phyloP scores from a whole-genome alignment of 2,797 vertebrate genomes.

The Tenualosa thibaudeaui region DNA sequence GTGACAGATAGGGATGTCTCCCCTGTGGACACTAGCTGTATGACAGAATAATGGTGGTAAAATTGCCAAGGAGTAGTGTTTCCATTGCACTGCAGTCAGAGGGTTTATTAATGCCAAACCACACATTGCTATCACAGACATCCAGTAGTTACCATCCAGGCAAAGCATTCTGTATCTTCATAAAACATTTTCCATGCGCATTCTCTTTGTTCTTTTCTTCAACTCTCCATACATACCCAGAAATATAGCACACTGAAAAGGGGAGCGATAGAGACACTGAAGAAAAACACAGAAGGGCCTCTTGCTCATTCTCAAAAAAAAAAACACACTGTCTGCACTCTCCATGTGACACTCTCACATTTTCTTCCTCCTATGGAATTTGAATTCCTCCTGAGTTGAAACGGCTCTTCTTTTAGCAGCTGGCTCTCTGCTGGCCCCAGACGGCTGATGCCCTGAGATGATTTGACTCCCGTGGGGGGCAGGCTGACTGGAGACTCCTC shows the following conservation, averaged over 20 bases:
- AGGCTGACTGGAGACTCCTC: slow-evolving; percentile 49
- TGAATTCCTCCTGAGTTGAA: background rate
- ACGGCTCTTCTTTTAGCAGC: background rate
- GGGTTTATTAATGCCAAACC: background rate
- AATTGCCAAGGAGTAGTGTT: background rate
- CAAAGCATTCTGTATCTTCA: background rate
- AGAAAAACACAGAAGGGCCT: slow-evolving; percentile 6
- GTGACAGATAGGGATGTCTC: background rate
- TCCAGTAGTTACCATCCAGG: background rate
- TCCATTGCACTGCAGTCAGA: background rate
- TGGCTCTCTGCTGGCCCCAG: background rate
- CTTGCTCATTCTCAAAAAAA: background rate
- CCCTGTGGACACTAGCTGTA: background rate
- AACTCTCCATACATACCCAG: background rate
- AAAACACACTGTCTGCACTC: too few species aligned
- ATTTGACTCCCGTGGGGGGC: slow-evolving; percentile 39
- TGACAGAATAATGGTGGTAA: background rate
- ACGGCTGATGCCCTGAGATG: slow-evolving; percentile 42
- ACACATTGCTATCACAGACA: background rate
- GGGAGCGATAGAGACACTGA: background rate
- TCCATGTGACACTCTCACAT: background rate
- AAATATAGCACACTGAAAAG: background rate
- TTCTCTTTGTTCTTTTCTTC: background rate
- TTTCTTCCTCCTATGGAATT: slow-evolving; percentile 11
- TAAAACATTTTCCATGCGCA: background rate